These are phyloP conservation scores for Athripsodes cinereus DNA, from an alignment of 2,888 invertebrate genomes.

Conservation along the genomic window DNA sequence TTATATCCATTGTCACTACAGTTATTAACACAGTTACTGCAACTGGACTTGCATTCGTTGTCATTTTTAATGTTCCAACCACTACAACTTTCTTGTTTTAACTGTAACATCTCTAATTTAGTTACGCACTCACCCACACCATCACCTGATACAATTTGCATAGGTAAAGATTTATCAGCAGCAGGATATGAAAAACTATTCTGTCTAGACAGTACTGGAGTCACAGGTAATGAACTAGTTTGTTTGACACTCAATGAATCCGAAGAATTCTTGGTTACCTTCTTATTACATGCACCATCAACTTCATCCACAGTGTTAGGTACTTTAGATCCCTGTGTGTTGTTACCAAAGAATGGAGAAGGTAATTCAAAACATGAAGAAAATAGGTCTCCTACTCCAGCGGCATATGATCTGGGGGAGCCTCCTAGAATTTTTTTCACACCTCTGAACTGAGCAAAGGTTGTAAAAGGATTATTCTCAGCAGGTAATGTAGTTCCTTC, in stretches of 20 bases:
- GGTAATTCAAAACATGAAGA: slow-evolving; percentile 75
- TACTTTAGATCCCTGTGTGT: slow-evolving; percentile 17
- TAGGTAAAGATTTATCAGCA: slow-evolving; percentile 4
- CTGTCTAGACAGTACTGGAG: slow-evolving; percentile 34
- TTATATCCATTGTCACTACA: background rate
- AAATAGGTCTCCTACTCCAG: slow-evolving; percentile 53
- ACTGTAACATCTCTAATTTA: slow-evolving; percentile 12
- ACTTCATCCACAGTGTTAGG: slow-evolving; percentile 28
- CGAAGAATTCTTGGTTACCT: slow-evolving; percentile 44
- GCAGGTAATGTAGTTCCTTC: slow-evolving; percentile 4
- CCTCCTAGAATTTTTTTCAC: slow-evolving; percentile 78
- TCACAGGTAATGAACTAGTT: slow-evolving; percentile 41
- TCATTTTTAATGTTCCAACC: background rate
- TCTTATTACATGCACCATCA: slow-evolving; percentile 28
- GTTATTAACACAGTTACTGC: background rate
- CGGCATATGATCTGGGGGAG: slow-evolving; percentile 39
- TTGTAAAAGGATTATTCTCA: slow-evolving; percentile 61
- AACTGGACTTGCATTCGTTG: slow-evolving; percentile 1
- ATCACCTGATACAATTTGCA: background rate
- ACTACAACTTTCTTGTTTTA: background rate
- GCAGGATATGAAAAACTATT: slow-evolving; percentile 20
- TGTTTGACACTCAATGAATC: slow-evolving; percentile 41
- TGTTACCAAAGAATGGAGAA: slow-evolving; percentile 52
- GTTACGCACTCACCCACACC: slow-evolving; percentile 20
- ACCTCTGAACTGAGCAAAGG: slow-evolving; percentile 70